Evolutionary conservation across 2,113 vertebrate species (phyloP), one percentile per base, ranked within the genome.

Genomic region (Gymnorhina tibicen): DNA sequence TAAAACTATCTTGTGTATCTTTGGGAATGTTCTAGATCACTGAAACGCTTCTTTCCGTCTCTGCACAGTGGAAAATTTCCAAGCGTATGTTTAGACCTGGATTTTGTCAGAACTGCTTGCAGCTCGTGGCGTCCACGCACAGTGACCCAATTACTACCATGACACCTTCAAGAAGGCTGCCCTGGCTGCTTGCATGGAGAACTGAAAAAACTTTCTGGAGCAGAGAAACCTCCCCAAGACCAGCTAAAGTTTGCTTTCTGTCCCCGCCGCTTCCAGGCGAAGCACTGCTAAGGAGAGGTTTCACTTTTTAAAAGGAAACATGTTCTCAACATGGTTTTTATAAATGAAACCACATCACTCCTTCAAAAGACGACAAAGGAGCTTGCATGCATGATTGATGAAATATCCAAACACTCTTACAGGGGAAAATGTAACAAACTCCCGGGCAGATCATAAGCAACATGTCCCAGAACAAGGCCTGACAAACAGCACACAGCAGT

Each of bases 271-370:
- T 59, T 91, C 68, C 87, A 73, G 60, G 94, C 33, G 28, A 92
- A 81, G 46, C 16, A 32, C 80, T 84, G 58, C 53, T 78, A 95
- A 88, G 70, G 69, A 53, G 87, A 92, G 56, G 41, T 97, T 96
- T 96, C 96, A 96, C 96, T 97, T 95, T 95, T 95, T 94, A 94
- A 92, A 84, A 95, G 89, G 85, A 95, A 96, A 94, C 87, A 93
- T 87, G 70, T 78, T 95, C 93, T 56, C 95, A 92, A 59, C 80
- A 35, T 91, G 87, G 44, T 69, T 96, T 81, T 92, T 69, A 74
- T 94, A 94, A 97, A 95, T 50, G 46, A 93, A 97, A 95, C 93
- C 96, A 95, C 95, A 95, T 75, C 80, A 73, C 79, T 87, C 63
- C 86, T 88, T 92, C 88, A 68, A 85, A 93, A 83, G 95, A 90